phyloP scores from a whole-genome alignment of 2,888 invertebrate species.

The Drosophila meridionalis region DNA sequence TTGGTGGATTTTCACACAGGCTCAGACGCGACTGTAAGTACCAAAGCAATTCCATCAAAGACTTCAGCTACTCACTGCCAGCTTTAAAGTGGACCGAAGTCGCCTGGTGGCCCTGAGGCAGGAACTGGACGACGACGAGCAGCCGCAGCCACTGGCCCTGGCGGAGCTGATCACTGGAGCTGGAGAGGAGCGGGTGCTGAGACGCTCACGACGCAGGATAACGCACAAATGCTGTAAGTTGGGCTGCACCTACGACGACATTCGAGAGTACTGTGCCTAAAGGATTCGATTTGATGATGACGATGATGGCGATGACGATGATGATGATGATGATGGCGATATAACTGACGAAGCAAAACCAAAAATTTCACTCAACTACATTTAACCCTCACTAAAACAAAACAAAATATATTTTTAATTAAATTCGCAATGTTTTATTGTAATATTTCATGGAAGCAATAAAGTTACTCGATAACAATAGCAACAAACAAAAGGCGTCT shows the following conservation, averaged over 20 bases:
- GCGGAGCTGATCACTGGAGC: conserved; percentile 7
- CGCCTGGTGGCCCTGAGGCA: conserved; percentile 26
- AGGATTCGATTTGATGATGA: conserved; percentile 2
- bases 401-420: conserved; percentile 56
- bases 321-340: background rate
- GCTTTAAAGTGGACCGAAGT: conserved; percentile 41
- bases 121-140: conserved; percentile 32
- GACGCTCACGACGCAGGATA: conserved; percentile 63
- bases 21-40: conserved; percentile 70
- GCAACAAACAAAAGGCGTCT: conserved; percentile 58
- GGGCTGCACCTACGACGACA: conserved; percentile 71
- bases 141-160: conserved; percentile 1
- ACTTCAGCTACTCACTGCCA: conserved; percentile 32
- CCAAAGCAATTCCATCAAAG: background rate
- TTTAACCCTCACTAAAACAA: conserved; percentile 36
- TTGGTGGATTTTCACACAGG: conserved; percentile 62
- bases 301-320: background rate
- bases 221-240: conserved; percentile 68
- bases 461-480: conserved; percentile 71
- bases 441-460: conserved; percentile 78
- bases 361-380: conserved; percentile 65
- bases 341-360: conserved; percentile 13
- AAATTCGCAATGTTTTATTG: conserved; percentile 74
- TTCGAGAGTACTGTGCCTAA: conserved; percentile 64
- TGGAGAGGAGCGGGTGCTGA: conserved; percentile 27